phyloP scores from a whole-genome alignment of 2,797 vertebrate species.

The Acanthurus tractus region DNA sequence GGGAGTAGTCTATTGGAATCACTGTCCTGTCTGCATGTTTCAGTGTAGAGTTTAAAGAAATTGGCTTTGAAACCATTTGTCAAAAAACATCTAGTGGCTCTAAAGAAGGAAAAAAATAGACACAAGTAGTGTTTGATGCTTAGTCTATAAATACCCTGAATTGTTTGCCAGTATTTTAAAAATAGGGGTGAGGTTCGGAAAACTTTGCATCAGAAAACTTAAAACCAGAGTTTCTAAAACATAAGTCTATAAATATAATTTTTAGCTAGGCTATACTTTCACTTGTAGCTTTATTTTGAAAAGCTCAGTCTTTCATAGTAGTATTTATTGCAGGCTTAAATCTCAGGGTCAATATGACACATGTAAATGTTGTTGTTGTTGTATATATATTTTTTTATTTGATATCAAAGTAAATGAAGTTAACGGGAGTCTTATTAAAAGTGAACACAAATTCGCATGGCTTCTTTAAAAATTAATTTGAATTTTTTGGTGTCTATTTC shows the following conservation, averaged over 20 bases:
- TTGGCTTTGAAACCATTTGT: constrained; percentile 40
- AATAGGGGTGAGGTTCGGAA: not conserved
- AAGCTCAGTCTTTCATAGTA: too few species aligned
- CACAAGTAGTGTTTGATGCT: constrained; percentile 10
- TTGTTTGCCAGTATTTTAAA: constrained; percentile 1
- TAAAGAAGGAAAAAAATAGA: constrained; percentile 6
- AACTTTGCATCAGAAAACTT: too few species aligned
- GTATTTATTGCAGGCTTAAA: too few species aligned
- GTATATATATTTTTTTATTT: too few species aligned
- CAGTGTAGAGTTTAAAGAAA: constrained; percentile 37
- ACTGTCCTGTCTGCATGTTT: constrained; percentile 53
- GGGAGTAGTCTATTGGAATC: constrained; percentile 35
- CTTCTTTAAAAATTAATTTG: not conserved
- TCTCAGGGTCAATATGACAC: too few species aligned
- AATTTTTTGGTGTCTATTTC: not conserved
- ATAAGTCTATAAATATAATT: too few species aligned
- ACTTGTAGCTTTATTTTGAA: too few species aligned
- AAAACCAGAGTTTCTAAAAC: too few species aligned
- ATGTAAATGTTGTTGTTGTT: too few species aligned
- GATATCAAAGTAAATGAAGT: not conserved
- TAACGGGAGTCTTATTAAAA: not conserved
- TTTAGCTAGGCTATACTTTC: too few species aligned
- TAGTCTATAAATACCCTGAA: not conserved
- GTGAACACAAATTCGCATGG: not conserved
- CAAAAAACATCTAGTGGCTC: constrained; percentile 25